Percentiles rank a stretch among this genome's conserved stretches.
Evolutionary conservation across 1,140 invertebrate genomes (phyloP).

Genomic region (Bombus polaris): DNA sequence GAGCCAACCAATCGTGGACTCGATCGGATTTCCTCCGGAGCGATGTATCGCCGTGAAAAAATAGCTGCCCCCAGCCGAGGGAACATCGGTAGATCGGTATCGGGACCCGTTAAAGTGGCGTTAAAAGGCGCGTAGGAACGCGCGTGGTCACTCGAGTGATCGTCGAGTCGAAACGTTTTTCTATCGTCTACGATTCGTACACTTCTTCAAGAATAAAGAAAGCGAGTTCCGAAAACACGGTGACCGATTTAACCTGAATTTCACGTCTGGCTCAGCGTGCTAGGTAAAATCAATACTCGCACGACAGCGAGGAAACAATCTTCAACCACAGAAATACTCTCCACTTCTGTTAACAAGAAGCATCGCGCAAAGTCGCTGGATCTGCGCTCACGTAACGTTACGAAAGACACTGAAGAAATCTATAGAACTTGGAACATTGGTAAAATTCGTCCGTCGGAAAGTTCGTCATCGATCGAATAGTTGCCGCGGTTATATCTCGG

Average conservation of each 20-base stretch:
- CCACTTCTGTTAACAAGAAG: neutral
- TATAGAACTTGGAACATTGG: too few species aligned
- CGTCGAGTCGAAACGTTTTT: neutral
- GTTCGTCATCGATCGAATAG: neutral
- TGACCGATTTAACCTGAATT: neutral
- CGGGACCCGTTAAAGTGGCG: conserved; percentile 59
- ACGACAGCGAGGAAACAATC: neutral
- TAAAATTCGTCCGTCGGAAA: neutral
- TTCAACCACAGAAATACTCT: neutral
- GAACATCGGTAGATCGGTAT: conserved; percentile 59
- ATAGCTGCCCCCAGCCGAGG: neutral
- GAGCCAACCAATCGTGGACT: conserved; percentile 3
- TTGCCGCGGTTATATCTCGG: neutral
- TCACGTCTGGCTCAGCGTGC: too few species aligned
- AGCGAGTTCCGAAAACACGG: too few species aligned
- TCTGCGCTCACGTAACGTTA: neutral
- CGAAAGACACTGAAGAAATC: neutral
- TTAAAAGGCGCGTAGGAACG: conserved; percentile 55
- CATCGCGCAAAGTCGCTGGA: neutral
- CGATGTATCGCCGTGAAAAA: conserved; percentile 26
- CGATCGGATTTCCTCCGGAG: conserved; percentile 24
- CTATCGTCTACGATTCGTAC: neutral
- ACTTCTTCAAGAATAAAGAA: neutral
- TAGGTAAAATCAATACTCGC: conserved; percentile 8
- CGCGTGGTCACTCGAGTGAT: neutral